Evolutionary conservation across 2,888 invertebrate species (phyloP).

Genomic region (Byasa hedistus): DNA sequence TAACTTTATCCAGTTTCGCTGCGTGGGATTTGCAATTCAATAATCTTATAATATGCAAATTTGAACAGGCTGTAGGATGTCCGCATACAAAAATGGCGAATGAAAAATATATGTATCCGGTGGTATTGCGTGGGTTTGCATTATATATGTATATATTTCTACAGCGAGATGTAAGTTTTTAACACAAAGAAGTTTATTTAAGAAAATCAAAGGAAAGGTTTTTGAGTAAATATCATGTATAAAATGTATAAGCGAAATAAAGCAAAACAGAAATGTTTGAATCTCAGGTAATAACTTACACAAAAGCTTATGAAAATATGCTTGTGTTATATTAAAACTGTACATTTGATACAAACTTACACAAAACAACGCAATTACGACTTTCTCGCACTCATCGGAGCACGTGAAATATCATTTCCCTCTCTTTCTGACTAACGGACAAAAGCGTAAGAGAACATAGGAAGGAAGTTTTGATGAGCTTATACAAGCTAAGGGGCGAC

Average conservation of each 20-base stretch:
- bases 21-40: slow-evolving; percentile 55
- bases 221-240: not conserved
- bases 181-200: not conserved
- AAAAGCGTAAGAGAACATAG: not conserved
- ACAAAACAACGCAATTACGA: slow-evolving; percentile 7
- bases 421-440: slow-evolving; percentile 14
- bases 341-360: not conserved
- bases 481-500: slow-evolving; percentile 18
- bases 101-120: slow-evolving; percentile 75
- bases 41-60: slow-evolving; percentile 62
- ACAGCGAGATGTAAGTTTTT: slow-evolving; percentile 7
- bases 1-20: slow-evolving; percentile 35
- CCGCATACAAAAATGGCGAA: slow-evolving; percentile 72
- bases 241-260: not conserved
- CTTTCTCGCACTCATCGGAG: slow-evolving; percentile 12
- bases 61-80: slow-evolving; percentile 67
- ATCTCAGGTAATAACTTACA: not conserved
- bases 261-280: not conserved
- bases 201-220: not conserved
- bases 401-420: slow-evolving; percentile 1
- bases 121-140: slow-evolving; percentile 53
- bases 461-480: slow-evolving; percentile 21
- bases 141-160: slow-evolving; percentile 18
- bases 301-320: not conserved
- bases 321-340: slow-evolving; percentile 8